Percentiles rank a stretch among this genome's conserved stretches.
These are phyloP conservation scores for Papilio machaon DNA, from an alignment of 1,140 invertebrate species.

Conservation along the genomic window DNA sequence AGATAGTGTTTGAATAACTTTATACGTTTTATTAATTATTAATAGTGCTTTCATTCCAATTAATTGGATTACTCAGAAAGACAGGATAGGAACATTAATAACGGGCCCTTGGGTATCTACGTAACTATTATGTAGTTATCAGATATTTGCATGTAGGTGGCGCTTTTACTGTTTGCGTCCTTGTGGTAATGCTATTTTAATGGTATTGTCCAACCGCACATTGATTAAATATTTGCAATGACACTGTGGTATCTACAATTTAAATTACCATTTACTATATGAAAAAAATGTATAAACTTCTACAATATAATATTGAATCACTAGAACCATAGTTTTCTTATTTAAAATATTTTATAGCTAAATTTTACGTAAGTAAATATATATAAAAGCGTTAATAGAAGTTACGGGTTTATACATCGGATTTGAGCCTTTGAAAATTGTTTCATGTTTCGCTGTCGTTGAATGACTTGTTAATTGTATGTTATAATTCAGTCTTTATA, in stretches of 20 bases:
- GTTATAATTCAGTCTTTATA: too few species aligned
- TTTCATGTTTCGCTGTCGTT: not conserved
- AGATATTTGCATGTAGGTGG: slow-evolving; percentile 8
- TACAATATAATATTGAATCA: too few species aligned
- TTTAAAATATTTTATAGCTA: too few species aligned
- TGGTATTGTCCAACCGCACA: slow-evolving; percentile 17
- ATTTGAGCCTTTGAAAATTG: too few species aligned
- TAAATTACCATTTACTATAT: not conserved
- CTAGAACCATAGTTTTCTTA: too few species aligned
- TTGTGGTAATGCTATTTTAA: slow-evolving; percentile 36
- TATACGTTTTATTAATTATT: not conserved
- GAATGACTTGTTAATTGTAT: too few species aligned
- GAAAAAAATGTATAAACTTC: not conserved
- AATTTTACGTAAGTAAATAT: too few species aligned
- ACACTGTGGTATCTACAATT: not conserved
- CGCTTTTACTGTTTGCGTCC: slow-evolving; percentile 24
- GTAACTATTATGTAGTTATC: slow-evolving; percentile 18
- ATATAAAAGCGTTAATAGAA: too few species aligned
- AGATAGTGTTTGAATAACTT: not conserved
- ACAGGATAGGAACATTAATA: not conserved
- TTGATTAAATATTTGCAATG: slow-evolving; percentile 31
- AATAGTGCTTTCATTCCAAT: not conserved
- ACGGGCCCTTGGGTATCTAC: not conserved
- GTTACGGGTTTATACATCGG: too few species aligned
- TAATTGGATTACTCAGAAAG: slow-evolving; percentile 16